Base-by-base conservation (phyloP, 1,140 invertebrate species). In the Ceratoteleas bidentatus region DNA sequence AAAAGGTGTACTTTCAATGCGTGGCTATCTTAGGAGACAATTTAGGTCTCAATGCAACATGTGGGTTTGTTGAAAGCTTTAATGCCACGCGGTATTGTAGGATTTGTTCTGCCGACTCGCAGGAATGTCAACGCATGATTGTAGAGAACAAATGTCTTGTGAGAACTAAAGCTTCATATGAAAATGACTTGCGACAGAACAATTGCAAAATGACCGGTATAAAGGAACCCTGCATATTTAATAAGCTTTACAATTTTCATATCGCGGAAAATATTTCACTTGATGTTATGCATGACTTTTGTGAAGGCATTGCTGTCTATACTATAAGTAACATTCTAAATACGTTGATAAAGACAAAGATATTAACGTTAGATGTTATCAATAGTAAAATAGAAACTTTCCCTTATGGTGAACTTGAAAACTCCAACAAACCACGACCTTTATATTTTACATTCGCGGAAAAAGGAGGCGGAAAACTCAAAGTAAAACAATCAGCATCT, bases 1-100 rank as follows among this genome's bases (percentile, higher is more conserved):
- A 52, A 16, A n/a, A n/a, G n/a, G n/a, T 80, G 11, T 74, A 73
- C 33, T 80, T 80, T 56, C 50, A 73, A 36, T 80, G 68, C 15
- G 54, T 61, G 9, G 10, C 5, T 24, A 50, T 80, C 6, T 11
- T 62, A 36, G 77, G 77, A 2, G 77, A 80, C 33, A 80, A 80
- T 36, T 24, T 68, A 47, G 69, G 61, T 24, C 24, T 80, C 4
- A 81, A 81, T 62, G 34, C 10, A 10, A 74, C 68, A 33, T 81
- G 70, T 32, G 62, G 77, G 11, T 81, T 81, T 64, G 38, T 50
- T 15, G 50, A 81, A 57, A 64, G 69, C 14, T 81, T 81, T 34
- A 60, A 65, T 13, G 69, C 77, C 0, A 49, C 16, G 2, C 33
- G 40, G 11, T 81, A 68, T 49, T 81, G 69, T 14, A 72, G 70